phyloP scores from a whole-genome alignment of 2,797 vertebrate genomes.

The Cuniculus paca region DNA sequence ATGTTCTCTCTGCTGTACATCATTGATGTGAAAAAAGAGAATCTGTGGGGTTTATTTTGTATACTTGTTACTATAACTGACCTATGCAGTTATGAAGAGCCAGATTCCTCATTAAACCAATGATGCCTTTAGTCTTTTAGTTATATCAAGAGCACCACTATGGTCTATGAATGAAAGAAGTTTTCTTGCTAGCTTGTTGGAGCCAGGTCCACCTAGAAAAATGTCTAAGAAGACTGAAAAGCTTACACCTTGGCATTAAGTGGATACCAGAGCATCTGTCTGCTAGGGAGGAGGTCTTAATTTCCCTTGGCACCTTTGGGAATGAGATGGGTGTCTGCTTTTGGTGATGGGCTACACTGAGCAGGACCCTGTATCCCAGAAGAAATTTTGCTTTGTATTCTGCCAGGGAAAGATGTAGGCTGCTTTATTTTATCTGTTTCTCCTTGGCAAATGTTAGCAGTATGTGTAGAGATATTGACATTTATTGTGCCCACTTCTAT shows the following conservation, averaged over 20 bases:
- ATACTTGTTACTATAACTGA: background rate
- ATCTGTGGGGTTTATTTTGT: background rate
- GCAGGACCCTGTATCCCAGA: background rate
- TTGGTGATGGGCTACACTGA: background rate
- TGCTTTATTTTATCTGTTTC: background rate
- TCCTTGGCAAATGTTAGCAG: constrained; percentile 50
- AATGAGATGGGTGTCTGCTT: background rate
- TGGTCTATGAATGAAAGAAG: background rate
- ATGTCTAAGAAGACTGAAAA: background rate
- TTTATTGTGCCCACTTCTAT: constrained; percentile 20
- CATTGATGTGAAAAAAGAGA: background rate
- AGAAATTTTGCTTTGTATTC: constrained; percentile 9
- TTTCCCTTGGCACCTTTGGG: background rate
- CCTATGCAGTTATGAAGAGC: background rate
- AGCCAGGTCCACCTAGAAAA: constrained; percentile 10
- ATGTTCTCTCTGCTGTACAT: background rate
- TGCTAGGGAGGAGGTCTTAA: background rate
- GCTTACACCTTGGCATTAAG: background rate
- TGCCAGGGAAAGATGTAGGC: background rate
- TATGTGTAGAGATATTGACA: background rate
- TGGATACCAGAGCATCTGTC: background rate
- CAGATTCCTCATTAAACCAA: background rate
- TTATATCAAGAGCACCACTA: background rate
- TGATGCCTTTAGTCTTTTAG: background rate
- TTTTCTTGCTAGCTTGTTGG: constrained; percentile 1